Evolutionary conservation across 2,113 vertebrate genomes (phyloP).

Genomic region (Macrotus californicus): DNA sequence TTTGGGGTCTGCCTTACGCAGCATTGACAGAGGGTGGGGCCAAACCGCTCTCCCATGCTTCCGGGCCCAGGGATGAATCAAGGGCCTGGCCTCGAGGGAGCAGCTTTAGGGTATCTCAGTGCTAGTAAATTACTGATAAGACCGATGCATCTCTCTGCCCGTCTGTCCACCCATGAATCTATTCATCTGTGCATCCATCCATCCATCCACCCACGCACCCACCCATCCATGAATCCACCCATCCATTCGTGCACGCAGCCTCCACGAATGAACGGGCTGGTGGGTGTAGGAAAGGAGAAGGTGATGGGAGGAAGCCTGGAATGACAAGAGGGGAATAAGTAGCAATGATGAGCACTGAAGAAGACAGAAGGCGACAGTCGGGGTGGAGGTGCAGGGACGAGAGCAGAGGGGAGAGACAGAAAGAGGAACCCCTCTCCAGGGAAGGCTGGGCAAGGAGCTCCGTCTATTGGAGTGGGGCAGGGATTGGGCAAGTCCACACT

Average conservation of each 20-base stretch:
- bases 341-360: background rate
- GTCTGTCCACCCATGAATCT: background rate
- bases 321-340: background rate
- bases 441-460: background rate
- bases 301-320: background rate
- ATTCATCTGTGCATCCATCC: background rate
- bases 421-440: background rate
- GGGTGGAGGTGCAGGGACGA: background rate
- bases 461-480: no score
- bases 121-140: rapidly evolving
- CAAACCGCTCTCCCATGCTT: background rate
- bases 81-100: background rate
- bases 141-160: no score
- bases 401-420: rapidly evolving
- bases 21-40: background rate
- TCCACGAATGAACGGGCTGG: background rate
- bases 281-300: background rate
- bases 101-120: background rate
- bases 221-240: background rate
- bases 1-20: background rate
- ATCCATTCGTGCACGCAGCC: rapidly evolving
- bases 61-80: background rate
- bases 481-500: background rate
- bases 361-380: no score
- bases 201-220: background rate